Conservation (phyloP, 2,113 vertebrate species). For the Scophthalmus maximus region DNA sequence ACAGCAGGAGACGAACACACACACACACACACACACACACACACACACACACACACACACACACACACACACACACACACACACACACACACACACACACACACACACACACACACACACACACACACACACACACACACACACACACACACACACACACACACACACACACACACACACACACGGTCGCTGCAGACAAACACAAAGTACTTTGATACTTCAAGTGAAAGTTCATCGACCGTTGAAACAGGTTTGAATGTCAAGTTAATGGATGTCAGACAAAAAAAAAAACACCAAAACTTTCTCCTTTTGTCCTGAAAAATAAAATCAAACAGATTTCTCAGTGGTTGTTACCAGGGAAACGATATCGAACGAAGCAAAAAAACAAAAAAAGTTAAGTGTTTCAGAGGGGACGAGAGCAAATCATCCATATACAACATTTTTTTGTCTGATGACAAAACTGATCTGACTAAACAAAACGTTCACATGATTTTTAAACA, state of each 20-base stretch:
- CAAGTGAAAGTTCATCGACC: neutral
- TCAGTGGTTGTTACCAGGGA: neutral
- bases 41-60: neutral
- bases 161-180: neutral
- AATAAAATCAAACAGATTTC: too few relatives aligned
- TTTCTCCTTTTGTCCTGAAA: slow-evolving; percentile 1
- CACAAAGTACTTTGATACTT: neutral
- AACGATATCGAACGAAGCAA: neutral
- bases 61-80: slow-evolving; percentile 2
- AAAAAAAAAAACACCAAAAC: neutral
- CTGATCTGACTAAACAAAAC: too few relatives aligned
- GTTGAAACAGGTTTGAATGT: slow-evolving; percentile 12
- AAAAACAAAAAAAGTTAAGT: neutral
- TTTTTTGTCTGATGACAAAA: too few relatives aligned
- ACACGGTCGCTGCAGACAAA: neutral
- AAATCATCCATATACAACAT: too few relatives aligned
- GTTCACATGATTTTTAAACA: too few relatives aligned
- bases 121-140: slow-evolving; percentile 3
- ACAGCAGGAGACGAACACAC: too few relatives aligned
- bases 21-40: neutral
- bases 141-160: neutral
- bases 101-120: neutral
- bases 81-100: neutral
- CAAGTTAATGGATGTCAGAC: slow-evolving; percentile 16
- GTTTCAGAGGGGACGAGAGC: neutral